Conservation (phyloP, 1,140 invertebrate genomes). For the Drosophila ficusphila region DNA sequence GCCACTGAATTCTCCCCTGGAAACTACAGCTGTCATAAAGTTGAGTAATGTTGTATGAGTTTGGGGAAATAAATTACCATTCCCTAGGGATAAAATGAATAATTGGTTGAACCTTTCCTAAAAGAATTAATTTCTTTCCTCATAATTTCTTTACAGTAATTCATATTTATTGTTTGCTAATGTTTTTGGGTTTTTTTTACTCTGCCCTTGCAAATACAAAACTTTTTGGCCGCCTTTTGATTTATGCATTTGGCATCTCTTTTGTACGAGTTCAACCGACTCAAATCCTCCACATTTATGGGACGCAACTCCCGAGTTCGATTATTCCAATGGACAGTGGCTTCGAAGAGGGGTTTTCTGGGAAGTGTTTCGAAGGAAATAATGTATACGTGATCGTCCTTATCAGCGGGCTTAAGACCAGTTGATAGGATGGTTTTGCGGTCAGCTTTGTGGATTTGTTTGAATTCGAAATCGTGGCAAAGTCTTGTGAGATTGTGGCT, state of each 20-base stretch:
- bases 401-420: neutral
- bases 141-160: too few relatives aligned
- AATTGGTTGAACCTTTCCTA: too few relatives aligned
- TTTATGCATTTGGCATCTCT: slow-evolving; percentile 84
- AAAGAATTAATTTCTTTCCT: too few relatives aligned
- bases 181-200: neutral
- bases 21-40: neutral
- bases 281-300: slow-evolving; percentile 83
- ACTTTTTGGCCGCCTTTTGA: slow-evolving; percentile 85
- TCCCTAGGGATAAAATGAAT: too few relatives aligned
- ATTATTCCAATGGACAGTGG: slow-evolving; percentile 84
- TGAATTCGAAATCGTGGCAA: slow-evolving; percentile 16
- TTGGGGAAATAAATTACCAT: neutral
- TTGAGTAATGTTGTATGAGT: neutral
- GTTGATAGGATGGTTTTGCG: neutral
- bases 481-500: neutral
- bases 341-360: slow-evolving; percentile 85
- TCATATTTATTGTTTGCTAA: neutral
- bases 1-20: neutral
- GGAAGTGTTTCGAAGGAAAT: slow-evolving; percentile 29
- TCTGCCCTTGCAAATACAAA: slow-evolving; percentile 70
- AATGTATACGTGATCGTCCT: slow-evolving; percentile 17
- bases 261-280: slow-evolving; percentile 86
- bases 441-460: neutral
- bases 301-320: slow-evolving; percentile 22